These are phyloP conservation scores for Umimayanthus chanpuru DNA, from an alignment of 92 coral and sea anemone species.

Conservation along the genomic window DNA sequence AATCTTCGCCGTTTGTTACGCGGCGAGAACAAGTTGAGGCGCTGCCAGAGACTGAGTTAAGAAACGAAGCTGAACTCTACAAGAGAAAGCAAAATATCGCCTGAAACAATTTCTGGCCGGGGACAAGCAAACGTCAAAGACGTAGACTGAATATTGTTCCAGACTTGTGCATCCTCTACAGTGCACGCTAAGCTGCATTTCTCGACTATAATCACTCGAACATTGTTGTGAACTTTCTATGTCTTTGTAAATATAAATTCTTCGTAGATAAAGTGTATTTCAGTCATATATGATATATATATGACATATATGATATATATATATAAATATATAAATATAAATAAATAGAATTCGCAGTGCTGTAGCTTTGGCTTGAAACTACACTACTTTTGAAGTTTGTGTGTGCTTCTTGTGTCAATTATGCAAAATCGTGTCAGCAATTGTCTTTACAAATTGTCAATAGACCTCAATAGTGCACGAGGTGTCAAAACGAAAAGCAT, in stretches of 20 bases:
- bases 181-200: constrained; percentile 29
- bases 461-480: neutral
- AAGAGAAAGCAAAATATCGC: neutral
- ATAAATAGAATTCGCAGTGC: constrained; percentile 29
- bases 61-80: neutral
- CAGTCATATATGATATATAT: constrained; percentile 22
- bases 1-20: constrained; percentile 44
- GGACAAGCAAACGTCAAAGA: constrained; percentile 22
- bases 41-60: constrained; percentile 32
- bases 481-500: constrained; percentile 22
- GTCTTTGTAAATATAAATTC: constrained; percentile 33
- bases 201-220: neutral
- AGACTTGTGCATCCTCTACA: neutral
- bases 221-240: neutral
- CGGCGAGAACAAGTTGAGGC: constrained; percentile 35
- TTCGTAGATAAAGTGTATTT: constrained; percentile 39
- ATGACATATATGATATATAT: neutral
- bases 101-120: neutral
- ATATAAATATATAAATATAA: constrained; percentile 11
- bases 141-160: constrained; percentile 6
- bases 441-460: constrained; percentile 44
- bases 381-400: neutral
- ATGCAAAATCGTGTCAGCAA: constrained; percentile 61
- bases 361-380: neutral
- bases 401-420: constrained; percentile 23